phyloP scores from a whole-genome alignment of 2,113 vertebrate species.

The Gallinago paraguaiae region DNA sequence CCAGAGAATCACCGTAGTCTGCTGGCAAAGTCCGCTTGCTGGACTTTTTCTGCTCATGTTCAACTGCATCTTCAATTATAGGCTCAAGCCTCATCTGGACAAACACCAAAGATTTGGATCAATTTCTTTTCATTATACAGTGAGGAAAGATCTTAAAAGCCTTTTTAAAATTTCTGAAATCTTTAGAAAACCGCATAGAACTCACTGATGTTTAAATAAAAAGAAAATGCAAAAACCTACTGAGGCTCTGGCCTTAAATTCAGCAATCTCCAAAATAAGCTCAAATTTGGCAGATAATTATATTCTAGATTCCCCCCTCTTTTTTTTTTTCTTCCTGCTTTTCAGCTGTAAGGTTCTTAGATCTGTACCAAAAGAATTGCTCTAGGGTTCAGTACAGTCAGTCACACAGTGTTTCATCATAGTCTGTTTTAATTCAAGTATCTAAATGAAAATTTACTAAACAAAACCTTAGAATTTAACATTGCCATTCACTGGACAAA shows the following conservation, averaged over 20 bases:
- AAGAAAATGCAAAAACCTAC: constrained; percentile 43
- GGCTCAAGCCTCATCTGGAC: constrained; percentile 97
- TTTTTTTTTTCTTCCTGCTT: neutral
- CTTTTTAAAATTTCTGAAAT: constrained; percentile 60
- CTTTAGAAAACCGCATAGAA: constrained; percentile 40
- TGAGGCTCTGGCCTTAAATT: constrained; percentile 58
- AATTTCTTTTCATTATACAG: constrained; percentile 85
- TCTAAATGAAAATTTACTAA: neutral
- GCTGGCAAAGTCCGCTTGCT: constrained; percentile 99
- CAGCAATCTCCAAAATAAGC: neutral
- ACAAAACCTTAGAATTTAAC: neutral
- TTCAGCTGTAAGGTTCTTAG: neutral
- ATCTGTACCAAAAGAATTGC: neutral
- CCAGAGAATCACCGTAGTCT: constrained; percentile 98
- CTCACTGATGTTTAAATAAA: constrained; percentile 59
- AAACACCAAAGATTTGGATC: constrained; percentile 87
- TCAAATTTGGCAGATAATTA: neutral
- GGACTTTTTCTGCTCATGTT: constrained; percentile 99
- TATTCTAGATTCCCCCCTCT: neutral
- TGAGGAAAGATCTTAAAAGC: constrained; percentile 78
- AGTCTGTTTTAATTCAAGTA: neutral
- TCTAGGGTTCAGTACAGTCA: neutral
- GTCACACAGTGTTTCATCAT: neutral
- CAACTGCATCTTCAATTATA: constrained; percentile 96
- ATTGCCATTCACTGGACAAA: neutral